Conservation (phyloP, 2,797 vertebrate genomes). For the Jordanella pulchra region DNA sequence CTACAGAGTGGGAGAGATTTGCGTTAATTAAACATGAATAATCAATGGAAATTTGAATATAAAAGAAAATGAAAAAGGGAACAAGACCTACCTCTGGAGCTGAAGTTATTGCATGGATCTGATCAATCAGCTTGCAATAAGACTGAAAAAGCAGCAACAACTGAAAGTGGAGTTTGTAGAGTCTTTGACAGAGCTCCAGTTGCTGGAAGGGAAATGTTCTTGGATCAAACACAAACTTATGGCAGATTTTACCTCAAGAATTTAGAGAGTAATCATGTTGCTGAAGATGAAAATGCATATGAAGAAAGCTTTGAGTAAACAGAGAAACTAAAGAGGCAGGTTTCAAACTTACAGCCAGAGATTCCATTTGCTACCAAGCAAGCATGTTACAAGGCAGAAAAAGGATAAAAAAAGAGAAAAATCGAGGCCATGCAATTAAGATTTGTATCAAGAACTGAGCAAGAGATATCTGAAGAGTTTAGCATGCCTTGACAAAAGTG, state of each 20-base stretch:
- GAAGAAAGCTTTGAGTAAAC: constrained; percentile 4
- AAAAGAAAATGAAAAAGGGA: background rate
- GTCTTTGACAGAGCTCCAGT: constrained; percentile 96
- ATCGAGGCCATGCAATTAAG: constrained; percentile 85
- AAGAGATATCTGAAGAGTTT: constrained; percentile 50
- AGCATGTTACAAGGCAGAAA: constrained; percentile 90
- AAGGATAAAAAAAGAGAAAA: constrained; percentile 83
- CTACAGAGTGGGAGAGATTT: constrained; percentile 66
- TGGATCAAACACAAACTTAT: constrained; percentile 1
- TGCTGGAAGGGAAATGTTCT: constrained; percentile 79
- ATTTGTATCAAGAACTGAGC: constrained; percentile 62
- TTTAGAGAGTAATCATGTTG: background rate
- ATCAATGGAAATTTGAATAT: background rate
- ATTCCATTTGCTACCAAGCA: constrained; percentile 99
- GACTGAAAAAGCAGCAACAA: constrained; percentile 98
- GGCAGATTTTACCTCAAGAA: background rate
- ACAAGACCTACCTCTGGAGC: constrained; percentile 88
- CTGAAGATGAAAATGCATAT: constrained; percentile 12
- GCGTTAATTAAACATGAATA: constrained; percentile 6
- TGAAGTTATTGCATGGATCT: constrained; percentile 90
- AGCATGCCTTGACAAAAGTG: constrained; percentile 63
- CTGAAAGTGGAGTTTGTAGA: constrained; percentile 99
- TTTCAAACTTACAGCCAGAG: constrained; percentile 96
- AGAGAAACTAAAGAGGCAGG: constrained; percentile 53
- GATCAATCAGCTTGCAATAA: constrained; percentile 97